Evolutionary conservation across 2,797 vertebrate species (phyloP), one percentile per base, ranked within the genome.

Genomic region (Takifugu ocellatus): DNA sequence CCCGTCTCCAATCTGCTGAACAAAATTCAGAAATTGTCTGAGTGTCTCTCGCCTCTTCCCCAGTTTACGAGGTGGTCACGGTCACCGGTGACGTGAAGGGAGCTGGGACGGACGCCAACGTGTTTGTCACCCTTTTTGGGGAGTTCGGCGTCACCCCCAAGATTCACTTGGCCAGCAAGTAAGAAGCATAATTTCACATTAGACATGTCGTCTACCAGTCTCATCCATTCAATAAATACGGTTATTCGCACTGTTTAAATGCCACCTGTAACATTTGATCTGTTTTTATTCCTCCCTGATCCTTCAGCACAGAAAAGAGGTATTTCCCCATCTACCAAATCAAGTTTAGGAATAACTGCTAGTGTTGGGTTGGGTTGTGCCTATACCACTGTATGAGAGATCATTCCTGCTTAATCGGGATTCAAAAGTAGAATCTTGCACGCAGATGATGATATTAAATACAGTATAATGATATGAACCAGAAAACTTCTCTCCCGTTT

Each of bases 161-260:
- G 84, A 92, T 94, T 73, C 96, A 98, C 64, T 93, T 99, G 81
- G 95, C 95, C 54, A 98, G 95, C 97, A 97, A 98, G 97, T 99
- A 80, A 94, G 97, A 94, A 25, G 24, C 29, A 8, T 49, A 2
- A 27, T 9, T 49, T 1, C 21, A 25, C 44, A 24, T n/a, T 14
- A 60, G 26, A 49, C 9, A 29, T 14, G 5, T 26, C 43, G 5
- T 45, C 29, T 49, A 2, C 53, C 21, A 57, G 31, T 61, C 44
- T 24, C 14, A 25, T 14, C 15, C n/a, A 27, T 46, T 48, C 21
- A 25, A 2, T 9, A 48, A n/a, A 36, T 5, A 5, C 21, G 21
- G 14, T 5, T 25, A 12, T 25, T 16, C 25, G 6, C 6, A 49
- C 45, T 51, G 29, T 42, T 33, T 63, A 25, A 55, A n/a, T 78